Evolutionary conservation across 2,797 vertebrate genomes (phyloP).

Genomic region (Manis crassicaudata): DNA sequence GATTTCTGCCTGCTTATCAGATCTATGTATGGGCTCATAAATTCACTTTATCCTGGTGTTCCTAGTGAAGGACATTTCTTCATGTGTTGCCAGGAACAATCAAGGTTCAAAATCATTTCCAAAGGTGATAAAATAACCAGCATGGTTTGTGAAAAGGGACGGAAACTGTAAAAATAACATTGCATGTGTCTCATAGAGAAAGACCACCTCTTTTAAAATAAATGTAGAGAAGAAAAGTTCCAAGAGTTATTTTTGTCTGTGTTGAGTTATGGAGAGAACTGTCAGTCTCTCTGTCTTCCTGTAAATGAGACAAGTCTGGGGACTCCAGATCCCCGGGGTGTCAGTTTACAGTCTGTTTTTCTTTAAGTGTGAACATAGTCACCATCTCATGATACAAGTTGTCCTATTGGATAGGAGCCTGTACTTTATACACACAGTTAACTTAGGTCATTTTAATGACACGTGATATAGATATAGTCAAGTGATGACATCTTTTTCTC

Average conservation of each 20-base stretch:
- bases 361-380: neutral
- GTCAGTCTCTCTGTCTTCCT: neutral
- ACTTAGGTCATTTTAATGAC: neutral
- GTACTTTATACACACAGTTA: neutral
- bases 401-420: neutral
- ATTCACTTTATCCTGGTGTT: constrained; percentile 64
- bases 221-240: neutral
- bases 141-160: neutral
- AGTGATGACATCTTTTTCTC: neutral
- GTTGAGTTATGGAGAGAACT: neutral
- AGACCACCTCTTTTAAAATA: neutral
- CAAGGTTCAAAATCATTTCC: constrained; percentile 73
- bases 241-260: neutral
- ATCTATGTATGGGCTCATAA: constrained; percentile 73
- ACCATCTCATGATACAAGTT: neutral
- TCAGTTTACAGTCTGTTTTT: neutral
- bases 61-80: constrained; percentile 76
- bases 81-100: constrained; percentile 64
- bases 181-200: neutral
- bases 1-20: constrained; percentile 79
- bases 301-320: neutral
- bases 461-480: neutral
- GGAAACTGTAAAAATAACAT: constrained; percentile 6
- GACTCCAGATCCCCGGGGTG: fast-evolving
- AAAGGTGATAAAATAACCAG: neutral